These are phyloP conservation scores for Pithys albifrons DNA, from an alignment of 2,113 vertebrate genomes.

Conservation along the genomic window DNA sequence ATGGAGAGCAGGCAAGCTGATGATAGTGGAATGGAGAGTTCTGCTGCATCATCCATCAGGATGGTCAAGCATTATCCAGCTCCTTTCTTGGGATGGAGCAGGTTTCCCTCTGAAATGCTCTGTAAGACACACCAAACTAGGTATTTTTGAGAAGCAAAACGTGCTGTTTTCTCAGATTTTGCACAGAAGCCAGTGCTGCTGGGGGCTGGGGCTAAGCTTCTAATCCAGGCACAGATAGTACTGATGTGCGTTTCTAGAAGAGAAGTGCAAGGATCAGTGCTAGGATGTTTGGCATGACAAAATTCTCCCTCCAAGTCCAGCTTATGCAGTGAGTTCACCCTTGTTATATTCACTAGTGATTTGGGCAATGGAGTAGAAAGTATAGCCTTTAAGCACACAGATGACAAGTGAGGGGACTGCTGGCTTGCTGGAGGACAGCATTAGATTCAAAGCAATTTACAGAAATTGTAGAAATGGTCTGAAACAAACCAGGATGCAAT, in stretches of 20 bases:
- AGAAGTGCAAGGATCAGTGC: neutral
- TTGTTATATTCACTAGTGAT: neutral
- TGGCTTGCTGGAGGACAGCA: neutral
- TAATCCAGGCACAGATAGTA: neutral
- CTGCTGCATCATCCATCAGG: neutral
- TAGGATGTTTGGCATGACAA: neutral
- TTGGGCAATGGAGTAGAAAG: constrained; percentile 42
- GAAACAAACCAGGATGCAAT: neutral
- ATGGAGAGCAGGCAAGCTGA: neutral
- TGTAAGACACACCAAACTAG: neutral
- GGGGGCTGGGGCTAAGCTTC: neutral
- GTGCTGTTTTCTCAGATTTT: neutral
- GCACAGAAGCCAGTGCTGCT: neutral
- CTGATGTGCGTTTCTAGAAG: neutral
- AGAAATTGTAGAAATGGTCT: constrained; percentile 25
- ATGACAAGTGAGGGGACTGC: neutral
- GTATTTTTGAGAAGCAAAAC: neutral
- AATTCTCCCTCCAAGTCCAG: neutral
- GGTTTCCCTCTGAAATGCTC: neutral
- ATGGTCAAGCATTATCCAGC: neutral
- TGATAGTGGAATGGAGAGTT: neutral
- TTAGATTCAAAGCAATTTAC: neutral
- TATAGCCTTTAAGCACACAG: neutral
- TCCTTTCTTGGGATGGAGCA: neutral
- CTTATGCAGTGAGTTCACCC: neutral